Evolutionary conservation across 1,140 invertebrate species (phyloP).

Genomic region (Drosophila baimaii): DNA sequence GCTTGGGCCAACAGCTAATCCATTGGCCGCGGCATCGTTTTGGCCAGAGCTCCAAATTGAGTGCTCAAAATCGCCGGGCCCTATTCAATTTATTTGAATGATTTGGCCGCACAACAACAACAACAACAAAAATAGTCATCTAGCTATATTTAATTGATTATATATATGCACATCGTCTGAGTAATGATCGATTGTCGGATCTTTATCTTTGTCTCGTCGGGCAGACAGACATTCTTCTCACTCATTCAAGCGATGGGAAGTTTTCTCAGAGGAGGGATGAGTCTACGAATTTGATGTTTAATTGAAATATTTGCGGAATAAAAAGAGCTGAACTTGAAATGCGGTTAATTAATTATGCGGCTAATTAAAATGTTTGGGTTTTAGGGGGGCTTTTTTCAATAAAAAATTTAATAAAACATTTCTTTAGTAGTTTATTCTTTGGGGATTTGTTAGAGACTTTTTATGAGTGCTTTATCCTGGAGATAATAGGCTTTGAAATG

Average conservation of each 20-base stretch:
- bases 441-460: not conserved
- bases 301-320: constrained; percentile 21
- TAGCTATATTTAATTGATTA: constrained; percentile 51
- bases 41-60: constrained; percentile 21
- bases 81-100: constrained; percentile 49
- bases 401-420: not conserved
- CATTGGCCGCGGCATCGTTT: constrained; percentile 36
- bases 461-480: too few species aligned
- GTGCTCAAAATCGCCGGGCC: constrained; percentile 31
- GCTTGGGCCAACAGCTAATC: constrained; percentile 31
- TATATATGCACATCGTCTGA: constrained; percentile 6
- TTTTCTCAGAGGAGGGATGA: not conserved
- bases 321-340: constrained; percentile 18
- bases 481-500: too few species aligned
- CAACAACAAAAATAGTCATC: constrained; percentile 36
- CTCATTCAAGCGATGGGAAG: constrained; percentile 28
- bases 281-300: constrained; percentile 11
- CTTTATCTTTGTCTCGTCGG: constrained; percentile 43
- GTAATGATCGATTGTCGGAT: constrained; percentile 49
- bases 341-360: constrained; percentile 19
- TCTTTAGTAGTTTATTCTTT: not conserved
- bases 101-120: too few species aligned
- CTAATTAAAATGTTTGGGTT: constrained; percentile 8
- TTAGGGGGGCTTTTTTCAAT: not conserved
- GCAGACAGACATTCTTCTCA: constrained; percentile 29